Conservation (phyloP, 2,113 vertebrate genomes). For the Gymnobelideus leadbeateri region DNA sequence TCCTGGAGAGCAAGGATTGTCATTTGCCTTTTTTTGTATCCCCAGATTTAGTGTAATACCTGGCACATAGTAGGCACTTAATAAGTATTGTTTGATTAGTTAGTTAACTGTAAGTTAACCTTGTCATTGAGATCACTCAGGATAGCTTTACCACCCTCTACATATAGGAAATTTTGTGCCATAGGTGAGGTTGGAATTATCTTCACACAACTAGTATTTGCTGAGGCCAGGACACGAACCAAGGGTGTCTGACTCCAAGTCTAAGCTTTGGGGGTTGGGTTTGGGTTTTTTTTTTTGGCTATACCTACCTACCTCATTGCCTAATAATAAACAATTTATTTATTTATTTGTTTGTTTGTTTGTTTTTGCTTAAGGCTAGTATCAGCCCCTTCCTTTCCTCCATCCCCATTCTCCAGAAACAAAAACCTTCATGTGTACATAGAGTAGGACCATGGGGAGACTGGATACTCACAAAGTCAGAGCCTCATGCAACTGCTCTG, state of each 20-base stretch:
- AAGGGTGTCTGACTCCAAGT: not conserved
- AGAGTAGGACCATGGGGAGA: not conserved
- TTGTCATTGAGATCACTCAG: not conserved
- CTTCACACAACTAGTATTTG: not conserved
- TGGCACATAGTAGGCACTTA: too few relatives aligned
- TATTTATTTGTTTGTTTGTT: too few relatives aligned
- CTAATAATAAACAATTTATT: not conserved
- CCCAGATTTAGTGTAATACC: not conserved
- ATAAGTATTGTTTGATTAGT: not conserved
- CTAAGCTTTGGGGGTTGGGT: not conserved
- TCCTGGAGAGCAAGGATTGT: not conserved
- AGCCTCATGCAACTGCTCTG: slow-evolving; percentile 30
- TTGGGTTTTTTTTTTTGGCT: not conserved
- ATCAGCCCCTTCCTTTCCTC: not conserved
- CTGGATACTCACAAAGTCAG: not conserved
- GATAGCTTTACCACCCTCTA: not conserved
- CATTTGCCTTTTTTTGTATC: not conserved
- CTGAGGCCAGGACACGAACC: not conserved
- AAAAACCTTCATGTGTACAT: not conserved
- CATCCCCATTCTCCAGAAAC: not conserved
- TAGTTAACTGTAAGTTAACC: not conserved
- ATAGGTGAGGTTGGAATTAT: not conserved
- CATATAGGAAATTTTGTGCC: not conserved
- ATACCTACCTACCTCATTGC: not conserved
- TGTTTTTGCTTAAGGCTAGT: not conserved